These are phyloP conservation scores for Trichonephila clavipes DNA, from an alignment of 1,140 invertebrate genomes.

Conservation along the genomic window DNA sequence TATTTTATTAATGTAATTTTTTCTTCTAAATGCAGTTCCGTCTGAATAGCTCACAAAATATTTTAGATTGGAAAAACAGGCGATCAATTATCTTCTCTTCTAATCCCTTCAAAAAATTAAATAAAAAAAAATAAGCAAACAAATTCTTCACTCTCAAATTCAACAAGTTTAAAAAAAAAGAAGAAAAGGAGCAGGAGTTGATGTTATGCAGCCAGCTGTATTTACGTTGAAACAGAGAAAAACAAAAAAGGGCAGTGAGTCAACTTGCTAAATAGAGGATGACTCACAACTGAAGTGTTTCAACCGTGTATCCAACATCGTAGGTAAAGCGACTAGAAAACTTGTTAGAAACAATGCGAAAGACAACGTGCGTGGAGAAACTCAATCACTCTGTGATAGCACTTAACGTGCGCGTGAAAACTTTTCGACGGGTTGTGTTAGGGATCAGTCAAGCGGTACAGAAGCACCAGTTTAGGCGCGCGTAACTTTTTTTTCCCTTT, in stretches of 20 bases:
- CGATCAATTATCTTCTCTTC: no score
- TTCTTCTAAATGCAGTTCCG: no score
- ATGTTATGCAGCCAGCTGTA: neutral
- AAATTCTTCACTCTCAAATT: neutral
- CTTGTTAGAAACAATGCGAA: slow-evolving; percentile 12
- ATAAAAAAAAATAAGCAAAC: neutral
- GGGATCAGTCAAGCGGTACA: neutral
- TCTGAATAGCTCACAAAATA: no score
- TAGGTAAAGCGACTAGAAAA: neutral
- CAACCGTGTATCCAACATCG: neutral
- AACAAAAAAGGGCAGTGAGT: neutral
- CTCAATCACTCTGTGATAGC: neutral
- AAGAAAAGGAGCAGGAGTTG: neutral
- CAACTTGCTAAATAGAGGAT: neutral
- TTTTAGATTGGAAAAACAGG: no score
- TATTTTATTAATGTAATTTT: no score
- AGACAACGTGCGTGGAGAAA: neutral
- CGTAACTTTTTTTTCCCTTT: no score
- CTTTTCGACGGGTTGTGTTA: neutral
- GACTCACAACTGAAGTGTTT: neutral
- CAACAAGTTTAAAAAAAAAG: neutral
- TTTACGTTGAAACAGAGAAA: neutral
- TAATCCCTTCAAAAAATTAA: no score
- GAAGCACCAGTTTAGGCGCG: neutral
- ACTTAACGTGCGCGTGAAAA: neutral